Evolutionary conservation across 2,797 vertebrate genomes (phyloP).

Genomic region (Staurois parvus): DNA sequence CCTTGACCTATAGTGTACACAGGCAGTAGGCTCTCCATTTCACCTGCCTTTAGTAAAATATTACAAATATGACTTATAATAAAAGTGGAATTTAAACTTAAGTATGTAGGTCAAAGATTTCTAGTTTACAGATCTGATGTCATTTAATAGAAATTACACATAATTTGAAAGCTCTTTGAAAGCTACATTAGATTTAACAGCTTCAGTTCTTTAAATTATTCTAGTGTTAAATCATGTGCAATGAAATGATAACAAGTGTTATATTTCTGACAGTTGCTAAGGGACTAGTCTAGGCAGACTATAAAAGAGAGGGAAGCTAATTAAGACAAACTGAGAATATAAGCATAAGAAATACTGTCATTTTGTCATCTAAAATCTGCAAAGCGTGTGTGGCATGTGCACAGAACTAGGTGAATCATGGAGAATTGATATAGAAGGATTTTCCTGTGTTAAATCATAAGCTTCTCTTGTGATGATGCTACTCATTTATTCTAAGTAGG

Average conservation of each 20-base stretch:
- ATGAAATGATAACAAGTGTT: conserved; percentile 57
- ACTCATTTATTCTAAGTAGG: conserved; percentile 39
- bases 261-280: conserved; percentile 54
- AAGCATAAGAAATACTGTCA: conserved; percentile 47
- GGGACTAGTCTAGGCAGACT: conserved; percentile 52
- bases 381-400: conserved; percentile 40
- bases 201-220: conserved; percentile 55
- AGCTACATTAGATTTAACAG: conserved; percentile 55
- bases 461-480: conserved; percentile 24
- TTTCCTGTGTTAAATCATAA: conserved; percentile 15
- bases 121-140: neutral
- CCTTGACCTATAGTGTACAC: neutral
- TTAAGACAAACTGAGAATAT: conserved; percentile 57
- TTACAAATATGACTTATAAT: neutral
- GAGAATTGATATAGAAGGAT: conserved; percentile 41
- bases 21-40: neutral
- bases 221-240: conserved; percentile 55
- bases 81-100: neutral
- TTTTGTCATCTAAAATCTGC: conserved; percentile 44
- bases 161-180: conserved; percentile 30
- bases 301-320: conserved; percentile 45
- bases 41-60: neutral
- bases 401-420: conserved; percentile 33
- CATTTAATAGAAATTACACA: conserved; percentile 22
- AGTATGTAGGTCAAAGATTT: conserved; percentile 47